phyloP scores from a whole-genome alignment of 2,797 vertebrate genomes.

The Coluber constrictor region DNA sequence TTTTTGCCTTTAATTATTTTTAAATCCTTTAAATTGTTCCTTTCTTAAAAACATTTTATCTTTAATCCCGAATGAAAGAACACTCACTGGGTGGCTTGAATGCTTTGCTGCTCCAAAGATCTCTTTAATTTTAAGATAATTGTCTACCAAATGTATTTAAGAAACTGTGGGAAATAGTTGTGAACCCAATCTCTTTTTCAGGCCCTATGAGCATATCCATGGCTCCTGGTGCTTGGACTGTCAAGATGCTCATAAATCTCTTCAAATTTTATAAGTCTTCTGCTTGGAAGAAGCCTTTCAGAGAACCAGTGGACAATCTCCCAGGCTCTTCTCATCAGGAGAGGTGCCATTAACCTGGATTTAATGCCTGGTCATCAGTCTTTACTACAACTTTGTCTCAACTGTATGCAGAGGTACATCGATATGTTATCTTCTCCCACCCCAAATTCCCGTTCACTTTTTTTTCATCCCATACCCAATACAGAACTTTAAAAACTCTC shows the following conservation, averaged over 20 bases:
- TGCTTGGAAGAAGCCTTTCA: neutral
- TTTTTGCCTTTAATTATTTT: neutral
- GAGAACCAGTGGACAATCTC: neutral
- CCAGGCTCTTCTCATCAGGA: neutral
- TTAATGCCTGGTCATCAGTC: neutral
- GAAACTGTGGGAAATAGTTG: neutral
- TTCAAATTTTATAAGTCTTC: neutral
- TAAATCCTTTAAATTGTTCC: neutral
- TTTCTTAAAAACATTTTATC: neutral
- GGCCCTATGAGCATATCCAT: neutral
- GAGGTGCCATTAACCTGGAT: neutral
- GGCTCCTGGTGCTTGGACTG: neutral
- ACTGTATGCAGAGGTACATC: neutral
- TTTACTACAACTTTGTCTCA: neutral
- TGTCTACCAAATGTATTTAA: neutral
- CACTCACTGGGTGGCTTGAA: neutral
- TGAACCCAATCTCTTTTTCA: neutral
- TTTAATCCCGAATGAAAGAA: neutral
- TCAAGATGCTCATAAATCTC: neutral
- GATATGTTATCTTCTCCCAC: neutral
- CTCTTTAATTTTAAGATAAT: neutral
- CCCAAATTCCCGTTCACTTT: neutral
- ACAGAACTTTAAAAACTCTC: neutral
- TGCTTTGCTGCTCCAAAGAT: neutral
- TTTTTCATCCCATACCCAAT: neutral